Percentiles rank a stretch among this genome's conserved stretches.
Evolutionary conservation across 2,888 invertebrate species (phyloP).

Genomic region (Seira sanloemensis): DNA sequence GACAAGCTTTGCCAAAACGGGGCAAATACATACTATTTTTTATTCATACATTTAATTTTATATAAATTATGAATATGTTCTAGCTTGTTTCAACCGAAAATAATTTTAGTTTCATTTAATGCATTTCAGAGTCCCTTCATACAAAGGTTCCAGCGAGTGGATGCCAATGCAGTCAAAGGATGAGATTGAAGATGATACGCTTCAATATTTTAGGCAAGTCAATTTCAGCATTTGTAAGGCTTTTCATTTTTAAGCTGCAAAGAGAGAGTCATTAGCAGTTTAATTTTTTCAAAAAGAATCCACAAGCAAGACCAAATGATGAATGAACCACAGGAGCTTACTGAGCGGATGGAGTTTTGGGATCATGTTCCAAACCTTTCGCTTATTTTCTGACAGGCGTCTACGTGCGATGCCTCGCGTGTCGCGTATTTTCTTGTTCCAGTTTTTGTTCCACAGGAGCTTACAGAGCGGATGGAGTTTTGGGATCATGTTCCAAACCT

Average conservation of each 20-base stretch:
- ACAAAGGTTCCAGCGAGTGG: conserved; percentile 17
- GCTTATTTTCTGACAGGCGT: conserved; percentile 43
- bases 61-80: too few species aligned
- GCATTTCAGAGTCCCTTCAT: not conserved
- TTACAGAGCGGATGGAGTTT: conserved; percentile 59
- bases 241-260: too few species aligned
- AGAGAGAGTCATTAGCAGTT: too few species aligned
- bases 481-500: conserved; percentile 57
- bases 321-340: conserved; percentile 45
- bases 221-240: too few species aligned
- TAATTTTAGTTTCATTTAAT: too few species aligned
- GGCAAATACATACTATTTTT: too few species aligned
- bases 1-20: conserved; percentile 49
- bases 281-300: too few species aligned
- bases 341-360: conserved; percentile 64
- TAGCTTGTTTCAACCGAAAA: too few species aligned
- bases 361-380: conserved; percentile 44
- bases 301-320: conserved; percentile 27
- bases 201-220: conserved; percentile 40
- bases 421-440: too few species aligned
- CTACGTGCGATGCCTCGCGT: too few species aligned
- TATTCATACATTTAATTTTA: too few species aligned
- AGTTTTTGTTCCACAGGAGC: too few species aligned
- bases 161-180: conserved; percentile 15
- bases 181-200: conserved; percentile 27